Percentiles rank a stretch among this genome's conserved stretches.
Evolutionary conservation across 1,140 invertebrate species (phyloP).

Genomic region (Neodiprion lecontei): DNA sequence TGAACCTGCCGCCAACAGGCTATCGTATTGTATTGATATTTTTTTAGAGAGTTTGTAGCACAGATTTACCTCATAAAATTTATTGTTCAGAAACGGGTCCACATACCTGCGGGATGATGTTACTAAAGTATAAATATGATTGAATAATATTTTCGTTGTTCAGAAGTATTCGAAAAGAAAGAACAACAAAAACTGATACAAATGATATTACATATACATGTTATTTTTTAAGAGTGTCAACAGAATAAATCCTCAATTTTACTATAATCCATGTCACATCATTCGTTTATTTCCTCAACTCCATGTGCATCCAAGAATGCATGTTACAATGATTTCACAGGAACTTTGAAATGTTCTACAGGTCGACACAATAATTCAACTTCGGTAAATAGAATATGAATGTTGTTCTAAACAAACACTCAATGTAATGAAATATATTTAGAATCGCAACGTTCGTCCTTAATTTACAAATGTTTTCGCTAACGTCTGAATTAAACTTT

Average conservation of each 20-base stretch:
- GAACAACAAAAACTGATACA: no score
- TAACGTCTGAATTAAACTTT: no score
- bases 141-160: slow-evolving; percentile 14
- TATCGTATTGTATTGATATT: slow-evolving; percentile 3
- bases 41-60: background rate
- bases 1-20: no score
- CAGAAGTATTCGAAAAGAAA: background rate
- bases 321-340: no score
- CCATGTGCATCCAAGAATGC: no score
- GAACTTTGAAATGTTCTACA: no score
- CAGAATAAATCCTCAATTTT: slow-evolving; percentile 44
- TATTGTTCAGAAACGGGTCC: slow-evolving; percentile 9
- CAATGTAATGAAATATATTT: no score
- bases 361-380: background rate
- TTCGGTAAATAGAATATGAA: no score
- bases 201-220: slow-evolving; percentile 10
- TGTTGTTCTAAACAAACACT: no score
- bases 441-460: no score
- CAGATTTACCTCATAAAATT: slow-evolving; percentile 16
- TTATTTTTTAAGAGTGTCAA: slow-evolving; percentile 32
- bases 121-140: slow-evolving; percentile 13
- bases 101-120: slow-evolving; percentile 3
- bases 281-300: no score
- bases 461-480: no score
- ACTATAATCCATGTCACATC: slow-evolving; percentile 17